Evolutionary conservation across 2,113 vertebrate genomes (phyloP).

Genomic region (Vulpes ferrilata): DNA sequence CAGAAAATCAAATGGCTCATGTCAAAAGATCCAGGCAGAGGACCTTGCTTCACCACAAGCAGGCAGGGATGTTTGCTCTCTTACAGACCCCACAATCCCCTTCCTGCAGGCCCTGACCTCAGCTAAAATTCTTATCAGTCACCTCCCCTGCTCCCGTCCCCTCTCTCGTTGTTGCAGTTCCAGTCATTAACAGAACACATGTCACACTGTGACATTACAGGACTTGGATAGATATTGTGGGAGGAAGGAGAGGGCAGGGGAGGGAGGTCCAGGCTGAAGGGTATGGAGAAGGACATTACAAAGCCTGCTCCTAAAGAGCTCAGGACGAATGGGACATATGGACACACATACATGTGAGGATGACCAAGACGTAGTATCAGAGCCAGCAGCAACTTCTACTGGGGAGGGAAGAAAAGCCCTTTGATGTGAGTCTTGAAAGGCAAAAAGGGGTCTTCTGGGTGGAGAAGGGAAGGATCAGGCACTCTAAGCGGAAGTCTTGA

Average conservation of each 20-base stretch:
- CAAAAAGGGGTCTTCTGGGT: not conserved
- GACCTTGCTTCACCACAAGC: not conserved
- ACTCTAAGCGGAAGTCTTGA: not conserved
- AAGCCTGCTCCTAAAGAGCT: not conserved
- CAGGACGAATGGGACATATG: not conserved
- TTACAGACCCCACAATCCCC: not conserved
- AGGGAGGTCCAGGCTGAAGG: not conserved
- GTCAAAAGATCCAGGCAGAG: not conserved
- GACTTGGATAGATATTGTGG: not conserved
- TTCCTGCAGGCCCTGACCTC: not conserved
- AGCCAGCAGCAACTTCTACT: not conserved
- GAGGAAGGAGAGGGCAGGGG: no score
- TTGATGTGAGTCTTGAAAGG: not conserved
- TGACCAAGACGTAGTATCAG: not conserved
- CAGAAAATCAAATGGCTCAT: not conserved
- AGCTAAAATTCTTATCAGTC: not conserved
- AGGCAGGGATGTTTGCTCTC: not conserved
- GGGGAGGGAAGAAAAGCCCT: not conserved
- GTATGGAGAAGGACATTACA: not conserved
- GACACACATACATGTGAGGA: no score
- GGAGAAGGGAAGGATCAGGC: not conserved
- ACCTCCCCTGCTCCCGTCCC: not conserved
- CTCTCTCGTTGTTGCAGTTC: not conserved
- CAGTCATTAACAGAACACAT: not conserved
- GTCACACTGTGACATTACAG: not conserved